Base-by-base conservation (phyloP, 2,797 vertebrate genomes). In the Pangasius mekongensis region DNA sequence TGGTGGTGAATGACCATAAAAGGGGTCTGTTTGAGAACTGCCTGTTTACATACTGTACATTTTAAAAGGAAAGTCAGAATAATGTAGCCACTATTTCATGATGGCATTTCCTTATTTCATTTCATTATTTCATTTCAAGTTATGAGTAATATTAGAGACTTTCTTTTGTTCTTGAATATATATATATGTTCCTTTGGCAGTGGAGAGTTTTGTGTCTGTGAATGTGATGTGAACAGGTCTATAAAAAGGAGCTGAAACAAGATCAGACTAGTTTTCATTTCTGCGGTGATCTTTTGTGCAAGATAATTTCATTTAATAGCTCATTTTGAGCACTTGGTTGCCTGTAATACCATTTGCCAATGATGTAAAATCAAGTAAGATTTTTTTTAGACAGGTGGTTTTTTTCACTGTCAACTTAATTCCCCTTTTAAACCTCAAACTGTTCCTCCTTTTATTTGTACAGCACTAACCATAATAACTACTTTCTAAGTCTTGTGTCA, bases 1-100 rank as follows among this genome's bases (percentile, higher is more conserved):
- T 16, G 87, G 93, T 95, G 95, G 95, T 84, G 6, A 69, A 58
- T 7, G 30, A 20, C 88, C 6, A 5, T 77, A 58, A 67, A 3
- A 71, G n/a, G 4, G 8, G 18, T 22, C 5, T 43, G 69, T 58
- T 64, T 27, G 49, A 52, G 62, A 60, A 24, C 11, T 3, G 7
- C 0, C 11, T 16, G 4, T 36, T 64, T 1, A 64, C 14, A 64
- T 80, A 30, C 24, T 24, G 20, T 60, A n/a, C 27, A 64, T 64
- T 18, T 62, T 82, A 39, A 43, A 39, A 62, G 36, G 3, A 82
- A 62, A 43, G 56, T 43, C 36, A 82, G 36, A 39, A 27, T 43
- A n/a, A 39, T 43, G 36, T 18, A 10, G 1, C 27, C 30, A 43
- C 5, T 0, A 16, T 16, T 64, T n/a, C 30, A 56, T 24, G 43